Evolutionary conservation across 1,140 invertebrate species (phyloP).

Genomic region (Drosophila jambulina): DNA sequence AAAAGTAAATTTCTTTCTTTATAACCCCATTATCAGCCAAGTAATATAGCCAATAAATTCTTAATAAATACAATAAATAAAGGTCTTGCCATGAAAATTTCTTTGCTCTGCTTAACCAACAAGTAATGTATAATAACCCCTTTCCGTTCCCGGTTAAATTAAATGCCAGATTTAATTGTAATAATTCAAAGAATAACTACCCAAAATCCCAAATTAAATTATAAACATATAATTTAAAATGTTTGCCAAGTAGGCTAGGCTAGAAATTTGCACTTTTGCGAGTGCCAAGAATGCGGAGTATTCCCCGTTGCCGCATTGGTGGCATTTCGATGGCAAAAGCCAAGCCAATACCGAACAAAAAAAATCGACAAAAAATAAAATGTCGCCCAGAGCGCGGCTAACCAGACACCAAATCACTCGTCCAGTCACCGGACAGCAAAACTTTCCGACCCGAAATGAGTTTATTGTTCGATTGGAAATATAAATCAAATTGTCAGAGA

Average conservation of each 20-base stretch:
- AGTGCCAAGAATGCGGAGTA: conserved; percentile 41
- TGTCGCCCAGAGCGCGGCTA: conserved; percentile 28
- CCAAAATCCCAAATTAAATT: background rate
- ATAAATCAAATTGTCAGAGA: conserved; percentile 61
- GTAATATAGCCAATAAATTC: conserved; percentile 11
- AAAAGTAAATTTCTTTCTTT: background rate
- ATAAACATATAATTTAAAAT: background rate
- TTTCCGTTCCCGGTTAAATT: too few species aligned
- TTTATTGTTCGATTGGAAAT: conserved; percentile 69
- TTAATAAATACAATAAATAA: too few species aligned
- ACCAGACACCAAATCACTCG: conserved; percentile 53
- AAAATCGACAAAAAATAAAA: conserved; percentile 2
- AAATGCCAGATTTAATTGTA: too few species aligned
- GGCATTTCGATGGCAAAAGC: conserved; percentile 26
- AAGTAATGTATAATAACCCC: too few species aligned
- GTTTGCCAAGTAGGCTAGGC: conserved; percentile 2
- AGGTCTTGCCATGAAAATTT: too few species aligned
- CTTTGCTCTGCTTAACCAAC: too few species aligned
- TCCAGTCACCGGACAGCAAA: conserved; percentile 27
- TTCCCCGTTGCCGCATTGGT: conserved; percentile 46
- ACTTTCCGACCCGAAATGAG: conserved; percentile 52
- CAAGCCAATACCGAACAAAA: background rate
- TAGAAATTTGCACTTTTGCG: conserved; percentile 34
- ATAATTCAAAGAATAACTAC: background rate
- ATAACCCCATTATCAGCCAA: conserved; percentile 1